Percentiles rank a stretch among this genome's conserved stretches.
Conservation (phyloP, 2,797 vertebrate species). For the Remorina albescens region DNA sequence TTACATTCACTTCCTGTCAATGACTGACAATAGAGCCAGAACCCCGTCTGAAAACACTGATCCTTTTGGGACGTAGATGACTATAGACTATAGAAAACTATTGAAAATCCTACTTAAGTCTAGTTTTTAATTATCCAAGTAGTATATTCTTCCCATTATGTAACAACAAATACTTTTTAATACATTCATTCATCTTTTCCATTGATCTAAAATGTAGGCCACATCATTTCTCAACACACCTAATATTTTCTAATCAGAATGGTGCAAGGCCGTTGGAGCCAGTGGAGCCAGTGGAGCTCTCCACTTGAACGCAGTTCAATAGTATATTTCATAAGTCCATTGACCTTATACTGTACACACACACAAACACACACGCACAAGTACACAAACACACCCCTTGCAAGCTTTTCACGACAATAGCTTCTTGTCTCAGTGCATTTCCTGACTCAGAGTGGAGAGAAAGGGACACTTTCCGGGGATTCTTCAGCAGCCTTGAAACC, state of each 20-base stretch:
- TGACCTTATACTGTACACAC: conserved; percentile 26
- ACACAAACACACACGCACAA: conserved; percentile 1
- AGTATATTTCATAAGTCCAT: conserved; percentile 24
- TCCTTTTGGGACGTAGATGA: background rate
- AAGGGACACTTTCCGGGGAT: conserved; percentile 75
- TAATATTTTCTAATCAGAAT: conserved; percentile 35
- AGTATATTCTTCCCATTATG: background rate
- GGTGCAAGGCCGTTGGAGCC: conserved; percentile 30
- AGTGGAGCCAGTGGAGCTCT: background rate
- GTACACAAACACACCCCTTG: no score
- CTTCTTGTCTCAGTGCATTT: conserved; percentile 60
- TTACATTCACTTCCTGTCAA: conserved; percentile 54
- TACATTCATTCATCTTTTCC: background rate
- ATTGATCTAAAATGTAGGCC: conserved; percentile 10
- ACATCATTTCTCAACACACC: conserved; percentile 10
- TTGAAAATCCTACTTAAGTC: background rate
- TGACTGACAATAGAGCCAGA: conserved; percentile 21
- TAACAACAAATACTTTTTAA: background rate
- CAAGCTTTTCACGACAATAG: conserved; percentile 56
- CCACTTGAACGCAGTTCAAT: background rate
- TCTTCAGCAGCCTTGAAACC: conserved; percentile 55
- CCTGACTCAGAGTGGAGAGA: conserved; percentile 61
- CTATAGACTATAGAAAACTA: no score
- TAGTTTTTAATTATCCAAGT: background rate
- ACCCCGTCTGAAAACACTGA: conserved; percentile 4